phyloP scores from a whole-genome alignment of 2,888 invertebrate genomes.

The Drosophila nr. perissopoda region DNA sequence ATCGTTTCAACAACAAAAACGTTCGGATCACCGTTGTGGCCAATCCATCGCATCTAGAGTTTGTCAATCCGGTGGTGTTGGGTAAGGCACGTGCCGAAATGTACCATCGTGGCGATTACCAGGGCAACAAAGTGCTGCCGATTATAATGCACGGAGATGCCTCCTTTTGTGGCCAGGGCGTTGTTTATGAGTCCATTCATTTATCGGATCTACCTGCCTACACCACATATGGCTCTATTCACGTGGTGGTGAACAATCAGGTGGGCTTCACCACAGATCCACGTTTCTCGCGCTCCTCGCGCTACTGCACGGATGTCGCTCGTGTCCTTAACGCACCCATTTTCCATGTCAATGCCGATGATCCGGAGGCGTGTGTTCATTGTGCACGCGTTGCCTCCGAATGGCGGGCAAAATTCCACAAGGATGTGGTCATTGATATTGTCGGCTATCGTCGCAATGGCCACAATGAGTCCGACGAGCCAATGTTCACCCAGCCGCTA shows the following conservation, averaged over 20 bases:
- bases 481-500: constrained; percentile 96
- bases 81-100: constrained; percentile 95
- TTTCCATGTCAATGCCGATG: constrained; percentile 96
- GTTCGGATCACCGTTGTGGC: constrained; percentile 94
- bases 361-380: constrained; percentile 94
- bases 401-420: constrained; percentile 93
- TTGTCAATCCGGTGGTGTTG: constrained; percentile 92
- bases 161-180: constrained; percentile 88
- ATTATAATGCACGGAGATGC: constrained; percentile 89
- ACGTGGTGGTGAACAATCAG: constrained; percentile 89
- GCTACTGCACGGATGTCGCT: constrained; percentile 95
- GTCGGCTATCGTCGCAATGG: constrained; percentile 94
- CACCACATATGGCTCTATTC: constrained; percentile 87
- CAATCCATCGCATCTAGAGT: constrained; percentile 97
- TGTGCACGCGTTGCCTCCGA: constrained; percentile 94
- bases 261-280: constrained; percentile 98
- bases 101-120: constrained; percentile 90
- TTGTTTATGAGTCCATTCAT: constrained; percentile 88
- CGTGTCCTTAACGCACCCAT: constrained; percentile 96
- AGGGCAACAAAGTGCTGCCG: constrained; percentile 88
- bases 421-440: constrained; percentile 93
- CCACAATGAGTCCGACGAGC: constrained; percentile 97
- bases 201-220: constrained; percentile 87
- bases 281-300: constrained; percentile 91
- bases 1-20: constrained; percentile 89